Percentiles rank a stretch among this genome's conserved stretches.
Evolutionary conservation across 1,140 invertebrate species (phyloP).

Genomic region (Ptiloglossa arizonensis): DNA sequence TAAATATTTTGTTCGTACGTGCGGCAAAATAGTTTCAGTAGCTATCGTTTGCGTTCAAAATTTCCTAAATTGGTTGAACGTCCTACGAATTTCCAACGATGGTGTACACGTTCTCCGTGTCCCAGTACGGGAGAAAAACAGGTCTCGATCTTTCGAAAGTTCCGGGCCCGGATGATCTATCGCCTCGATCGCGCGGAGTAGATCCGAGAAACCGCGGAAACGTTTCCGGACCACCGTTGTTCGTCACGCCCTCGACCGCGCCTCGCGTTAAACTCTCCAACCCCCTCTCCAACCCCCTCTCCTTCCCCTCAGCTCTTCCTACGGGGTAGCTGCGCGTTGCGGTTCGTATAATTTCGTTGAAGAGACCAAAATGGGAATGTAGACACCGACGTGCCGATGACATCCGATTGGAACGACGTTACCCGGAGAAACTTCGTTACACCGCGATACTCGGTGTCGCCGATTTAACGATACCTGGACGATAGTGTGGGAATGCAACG

Average conservation of each 20-base stretch:
- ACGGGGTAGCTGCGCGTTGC: not conserved
- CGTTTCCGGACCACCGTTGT: constrained; percentile 60
- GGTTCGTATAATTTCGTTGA: constrained; percentile 67
- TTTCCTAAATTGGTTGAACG: no score
- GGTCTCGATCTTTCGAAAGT: no score
- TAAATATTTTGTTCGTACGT: no score
- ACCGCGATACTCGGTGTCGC: constrained; percentile 11
- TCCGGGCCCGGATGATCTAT: no score
- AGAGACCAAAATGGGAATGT: constrained; percentile 25
- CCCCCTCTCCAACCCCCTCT: not conserved
- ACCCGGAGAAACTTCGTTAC: constrained; percentile 66
- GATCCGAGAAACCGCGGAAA: constrained; percentile 72
- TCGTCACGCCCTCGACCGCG: constrained; percentile 35
- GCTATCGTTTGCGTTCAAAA: no score
- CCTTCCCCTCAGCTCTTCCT: no score
- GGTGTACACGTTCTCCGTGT: no score
- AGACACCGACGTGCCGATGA: constrained; percentile 64
- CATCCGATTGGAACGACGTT: constrained; percentile 68
- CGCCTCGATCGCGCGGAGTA: constrained; percentile 27
- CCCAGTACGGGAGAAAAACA: no score
- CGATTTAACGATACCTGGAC: constrained; percentile 45
- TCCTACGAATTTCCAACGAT: no score
- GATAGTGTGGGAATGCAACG: no score
- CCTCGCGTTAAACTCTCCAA: not conserved
- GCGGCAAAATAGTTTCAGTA: no score